phyloP scores from a whole-genome alignment of 1,140 invertebrate genomes.

The Brachionus paranguensis region DNA sequence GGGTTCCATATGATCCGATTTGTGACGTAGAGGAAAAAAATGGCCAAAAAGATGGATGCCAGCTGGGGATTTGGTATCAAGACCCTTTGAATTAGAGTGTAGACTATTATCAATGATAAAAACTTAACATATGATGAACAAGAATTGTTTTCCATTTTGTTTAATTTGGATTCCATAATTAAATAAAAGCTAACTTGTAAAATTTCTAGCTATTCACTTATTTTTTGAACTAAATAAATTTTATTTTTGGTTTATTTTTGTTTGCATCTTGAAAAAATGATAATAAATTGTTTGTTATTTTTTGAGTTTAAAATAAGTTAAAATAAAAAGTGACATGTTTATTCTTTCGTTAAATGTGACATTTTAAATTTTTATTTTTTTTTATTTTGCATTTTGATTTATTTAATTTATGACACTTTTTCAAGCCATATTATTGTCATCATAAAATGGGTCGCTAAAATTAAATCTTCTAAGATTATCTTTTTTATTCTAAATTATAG shows the following conservation, averaged over 20 bases:
- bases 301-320: background rate
- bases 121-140: background rate
- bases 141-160: background rate
- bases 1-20: background rate
- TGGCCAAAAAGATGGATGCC: background rate
- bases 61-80: background rate
- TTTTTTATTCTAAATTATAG: too few species aligned
- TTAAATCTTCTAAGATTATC: too few species aligned
- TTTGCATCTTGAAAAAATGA: background rate
- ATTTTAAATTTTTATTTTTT: too few species aligned
- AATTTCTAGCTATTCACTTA: background rate
- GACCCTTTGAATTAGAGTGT: background rate
- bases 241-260: background rate
- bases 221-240: background rate
- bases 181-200: background rate
- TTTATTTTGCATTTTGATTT: too few species aligned
- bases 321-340: background rate
- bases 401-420: too few species aligned
- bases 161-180: background rate
- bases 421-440: too few species aligned
- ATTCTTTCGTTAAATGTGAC: background rate
- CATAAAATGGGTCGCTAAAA: too few species aligned
- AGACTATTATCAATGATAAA: background rate
- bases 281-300: background rate
- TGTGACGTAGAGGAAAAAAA: background rate